A percentile compares a stretch with the other conserved stretches of the same genome.
Evolutionary conservation across 1,140 invertebrate genomes (phyloP).

Genomic region (Eufriesea mexicana): DNA sequence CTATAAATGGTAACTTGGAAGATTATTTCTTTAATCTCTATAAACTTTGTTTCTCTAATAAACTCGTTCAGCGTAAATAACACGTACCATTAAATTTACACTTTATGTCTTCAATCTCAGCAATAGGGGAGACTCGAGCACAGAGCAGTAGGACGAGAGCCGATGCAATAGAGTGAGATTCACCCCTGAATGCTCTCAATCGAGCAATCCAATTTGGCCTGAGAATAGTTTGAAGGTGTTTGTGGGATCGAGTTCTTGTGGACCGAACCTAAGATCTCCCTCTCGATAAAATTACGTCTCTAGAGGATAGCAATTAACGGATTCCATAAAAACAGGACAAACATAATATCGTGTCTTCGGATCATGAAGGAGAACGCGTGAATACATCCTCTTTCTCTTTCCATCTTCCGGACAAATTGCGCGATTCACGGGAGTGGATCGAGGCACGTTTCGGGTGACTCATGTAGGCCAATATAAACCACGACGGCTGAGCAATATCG

Average conservation of each 20-base stretch:
- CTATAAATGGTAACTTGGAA: too few species aligned
- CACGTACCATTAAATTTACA: not conserved
- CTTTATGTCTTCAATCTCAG: not conserved
- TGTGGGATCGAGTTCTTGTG: not conserved
- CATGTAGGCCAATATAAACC: conserved; percentile 34
- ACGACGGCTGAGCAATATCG: conserved; percentile 25
- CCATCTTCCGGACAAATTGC: not conserved
- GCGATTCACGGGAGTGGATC: not conserved
- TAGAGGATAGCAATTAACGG: not conserved
- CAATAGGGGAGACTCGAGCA: too few species aligned
- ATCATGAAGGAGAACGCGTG: not conserved
- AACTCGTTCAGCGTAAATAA: too few species aligned
- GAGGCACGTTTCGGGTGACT: conserved; percentile 20
- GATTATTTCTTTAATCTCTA: too few species aligned
- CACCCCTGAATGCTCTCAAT: not conserved
- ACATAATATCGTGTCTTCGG: not conserved
- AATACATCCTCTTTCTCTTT: not conserved
- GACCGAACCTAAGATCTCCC: not conserved
- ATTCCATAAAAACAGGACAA: not conserved
- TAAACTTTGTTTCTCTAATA: too few species aligned
- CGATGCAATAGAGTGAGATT: not conserved
- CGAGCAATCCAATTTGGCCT: conserved; percentile 12
- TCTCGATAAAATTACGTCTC: not conserved
- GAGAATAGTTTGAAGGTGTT: not conserved
- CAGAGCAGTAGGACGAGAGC: not conserved